Conservation (phyloP, 2,797 vertebrate species). For the Chrysocyon brachyurus region DNA sequence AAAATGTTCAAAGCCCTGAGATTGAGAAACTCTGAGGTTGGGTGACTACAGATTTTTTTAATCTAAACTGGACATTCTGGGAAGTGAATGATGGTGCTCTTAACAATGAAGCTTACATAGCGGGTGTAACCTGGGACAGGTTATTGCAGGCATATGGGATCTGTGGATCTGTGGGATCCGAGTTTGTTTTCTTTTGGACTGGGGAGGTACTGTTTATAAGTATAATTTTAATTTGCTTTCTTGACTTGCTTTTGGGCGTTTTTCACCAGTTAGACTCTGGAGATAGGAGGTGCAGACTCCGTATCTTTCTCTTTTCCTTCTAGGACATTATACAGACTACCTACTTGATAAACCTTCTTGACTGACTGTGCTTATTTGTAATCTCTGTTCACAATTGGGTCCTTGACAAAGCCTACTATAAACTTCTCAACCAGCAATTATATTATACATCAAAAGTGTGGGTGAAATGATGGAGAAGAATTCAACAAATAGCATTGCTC, state of each 20-base stretch:
- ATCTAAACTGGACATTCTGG: background rate
- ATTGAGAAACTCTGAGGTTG: background rate
- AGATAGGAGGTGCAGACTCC: background rate
- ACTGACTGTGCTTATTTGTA: slow-evolving; percentile 55
- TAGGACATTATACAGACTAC: background rate
- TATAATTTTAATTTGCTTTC: background rate
- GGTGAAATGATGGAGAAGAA: slow-evolving; percentile 56
- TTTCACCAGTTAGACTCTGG: background rate
- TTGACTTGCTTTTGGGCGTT: background rate
- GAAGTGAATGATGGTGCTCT: background rate
- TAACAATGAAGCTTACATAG: background rate
- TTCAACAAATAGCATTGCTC: background rate
- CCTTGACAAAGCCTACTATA: slow-evolving; percentile 61
- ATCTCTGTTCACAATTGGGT: slow-evolving; percentile 63
- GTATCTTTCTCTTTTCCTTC: background rate
- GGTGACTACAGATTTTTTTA: background rate
- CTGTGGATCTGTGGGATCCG: background rate
- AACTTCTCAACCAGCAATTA: slow-evolving; percentile 65
- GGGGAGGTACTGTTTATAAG: background rate
- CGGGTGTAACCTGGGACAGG: background rate
- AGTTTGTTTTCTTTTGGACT: background rate
- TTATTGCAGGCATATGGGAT: background rate
- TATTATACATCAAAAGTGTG: slow-evolving; percentile 54
- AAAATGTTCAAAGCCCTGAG: background rate
- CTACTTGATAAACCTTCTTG: slow-evolving; percentile 52